phyloP scores from a whole-genome alignment of 2,888 invertebrate species.

The Epistrophe grossulariae region DNA sequence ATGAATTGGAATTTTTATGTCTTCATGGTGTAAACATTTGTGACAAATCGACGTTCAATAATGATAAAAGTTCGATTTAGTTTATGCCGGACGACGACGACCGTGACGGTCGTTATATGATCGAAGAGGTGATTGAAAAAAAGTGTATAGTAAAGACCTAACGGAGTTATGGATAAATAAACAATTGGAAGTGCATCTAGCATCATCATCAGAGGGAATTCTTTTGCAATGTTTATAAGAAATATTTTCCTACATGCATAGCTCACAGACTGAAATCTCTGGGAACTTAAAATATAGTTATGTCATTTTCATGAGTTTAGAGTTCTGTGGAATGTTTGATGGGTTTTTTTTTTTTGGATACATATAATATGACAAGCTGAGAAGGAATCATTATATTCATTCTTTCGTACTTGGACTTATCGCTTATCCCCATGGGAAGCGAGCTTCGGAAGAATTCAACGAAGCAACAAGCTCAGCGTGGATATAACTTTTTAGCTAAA shows the following conservation, averaged over 20 bases:
- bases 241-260: background rate
- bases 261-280: background rate
- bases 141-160: constrained; percentile 15
- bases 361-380: too few species aligned
- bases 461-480: too few species aligned
- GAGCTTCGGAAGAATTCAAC: too few species aligned
- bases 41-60: constrained; percentile 61
- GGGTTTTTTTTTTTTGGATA: background rate
- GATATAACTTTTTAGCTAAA: too few species aligned
- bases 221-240: constrained; percentile 10
- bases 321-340: background rate
- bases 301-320: background rate
- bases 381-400: too few species aligned
- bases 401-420: too few species aligned
- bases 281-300: background rate
- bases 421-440: too few species aligned
- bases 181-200: constrained; percentile 41
- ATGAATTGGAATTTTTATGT: constrained; percentile 39
- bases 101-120: background rate
- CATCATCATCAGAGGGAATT: background rate
- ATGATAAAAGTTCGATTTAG: constrained; percentile 47
- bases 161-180: constrained; percentile 59
- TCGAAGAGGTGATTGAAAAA: constrained; percentile 21
- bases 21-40: constrained; percentile 67
- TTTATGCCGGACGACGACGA: constrained; percentile 20